A percentile compares a stretch with the other conserved stretches of the same genome.
These are phyloP conservation scores for Petrocephalus sullivani DNA, from an alignment of 2,797 vertebrate genomes.

Conservation along the genomic window DNA sequence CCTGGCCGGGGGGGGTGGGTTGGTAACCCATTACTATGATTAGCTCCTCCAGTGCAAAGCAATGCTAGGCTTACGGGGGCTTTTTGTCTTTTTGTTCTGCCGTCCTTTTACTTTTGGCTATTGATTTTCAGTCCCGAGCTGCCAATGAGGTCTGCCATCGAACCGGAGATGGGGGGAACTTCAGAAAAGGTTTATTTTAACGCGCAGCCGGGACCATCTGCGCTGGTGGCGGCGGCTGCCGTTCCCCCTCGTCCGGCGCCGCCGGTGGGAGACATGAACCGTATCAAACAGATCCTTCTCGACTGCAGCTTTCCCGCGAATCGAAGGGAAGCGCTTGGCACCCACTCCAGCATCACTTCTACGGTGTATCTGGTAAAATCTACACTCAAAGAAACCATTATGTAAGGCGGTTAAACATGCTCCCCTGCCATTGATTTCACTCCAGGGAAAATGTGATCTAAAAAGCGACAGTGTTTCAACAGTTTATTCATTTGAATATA, in stretches of 20 bases:
- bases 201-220: background rate
- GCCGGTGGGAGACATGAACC: background rate
- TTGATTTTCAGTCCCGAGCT: slow-evolving; percentile 26
- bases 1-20: background rate
- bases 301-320: background rate
- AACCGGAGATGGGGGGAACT: slow-evolving; percentile 14
- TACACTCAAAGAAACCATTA: background rate
- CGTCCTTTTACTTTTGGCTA: slow-evolving; percentile 8
- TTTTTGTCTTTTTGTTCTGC: background rate
- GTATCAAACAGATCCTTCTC: background rate
- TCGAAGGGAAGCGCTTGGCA: background rate
- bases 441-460: background rate
- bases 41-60: slow-evolving; percentile 24
- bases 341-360: background rate
- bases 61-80: slow-evolving; percentile 9
- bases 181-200: slow-evolving; percentile 11
- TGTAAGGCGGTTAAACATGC: background rate
- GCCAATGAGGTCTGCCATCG: slow-evolving; percentile 14
- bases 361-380: background rate
- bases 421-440: background rate
- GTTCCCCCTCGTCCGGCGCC: background rate
- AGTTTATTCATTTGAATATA: background rate
- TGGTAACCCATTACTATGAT: slow-evolving; percentile 32
- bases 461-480: background rate
- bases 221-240: background rate